phyloP scores from a whole-genome alignment of 2,113 vertebrate genomes.

The Tauraco erythrolophus region DNA sequence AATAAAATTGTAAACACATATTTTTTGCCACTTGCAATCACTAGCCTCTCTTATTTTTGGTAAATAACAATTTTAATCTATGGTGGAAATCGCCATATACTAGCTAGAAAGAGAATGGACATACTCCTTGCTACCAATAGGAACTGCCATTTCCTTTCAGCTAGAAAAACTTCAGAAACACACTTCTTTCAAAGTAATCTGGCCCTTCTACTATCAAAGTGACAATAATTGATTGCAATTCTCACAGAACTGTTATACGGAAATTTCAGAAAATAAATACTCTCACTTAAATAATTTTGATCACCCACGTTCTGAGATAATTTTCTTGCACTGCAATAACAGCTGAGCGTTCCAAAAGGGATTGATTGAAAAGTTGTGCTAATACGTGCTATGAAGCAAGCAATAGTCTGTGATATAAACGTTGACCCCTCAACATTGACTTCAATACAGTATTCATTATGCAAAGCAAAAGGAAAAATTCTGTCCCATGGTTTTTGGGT shows the following conservation, averaged over 20 bases:
- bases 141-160: slow-evolving; percentile 24
- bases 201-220: neutral
- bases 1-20: neutral
- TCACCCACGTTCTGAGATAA: neutral
- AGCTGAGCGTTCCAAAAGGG: neutral
- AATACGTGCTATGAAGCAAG: neutral
- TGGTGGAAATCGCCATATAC: neutral
- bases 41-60: neutral
- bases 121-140: neutral
- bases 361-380: neutral
- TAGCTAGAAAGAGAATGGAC: slow-evolving; percentile 10
- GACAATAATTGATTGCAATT: neutral
- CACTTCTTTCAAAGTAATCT: neutral
- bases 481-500: neutral
- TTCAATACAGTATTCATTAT: neutral
- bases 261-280: neutral
- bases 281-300: neutral
- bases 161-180: neutral
- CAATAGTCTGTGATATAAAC: neutral
- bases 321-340: neutral
- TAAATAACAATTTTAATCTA: neutral
- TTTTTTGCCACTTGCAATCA: neutral
- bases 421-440: neutral
- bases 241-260: neutral
- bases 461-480: neutral